Evolutionary conservation across 2,113 vertebrate genomes (phyloP), one percentile per base, ranked within the genome.

Genomic region (Noctilio leporinus): DNA sequence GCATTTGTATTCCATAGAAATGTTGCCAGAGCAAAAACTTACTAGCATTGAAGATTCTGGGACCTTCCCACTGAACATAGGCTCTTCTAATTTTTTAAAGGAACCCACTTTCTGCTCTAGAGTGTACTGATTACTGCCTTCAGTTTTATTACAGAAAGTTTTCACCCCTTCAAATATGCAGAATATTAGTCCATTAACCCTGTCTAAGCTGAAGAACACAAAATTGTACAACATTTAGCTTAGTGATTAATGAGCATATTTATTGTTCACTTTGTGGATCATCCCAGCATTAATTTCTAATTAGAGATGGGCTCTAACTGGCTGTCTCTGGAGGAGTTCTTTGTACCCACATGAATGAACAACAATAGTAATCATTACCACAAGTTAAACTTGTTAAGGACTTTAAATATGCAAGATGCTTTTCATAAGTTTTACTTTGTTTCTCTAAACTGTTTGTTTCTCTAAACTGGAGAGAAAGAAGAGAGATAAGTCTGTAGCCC

Each of bases 401-500:
- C 22, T 67, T 84, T 14, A 84, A 72, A 47, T 47, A 72, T 47
- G n/a, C 22, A 73, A 43, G 40, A 40, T 40, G 22, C 22, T 75
- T 51, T 51, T 65, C 33, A 1, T 20, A 53, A 30, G 45, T 57
- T 47, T 80, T 64, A 24, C 24, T 19, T 81, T n/a, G 35, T 80
- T 93, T 93, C 76, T 92, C 70, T 76, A 65, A 73, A 77, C 86
- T 91, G 22, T 64, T 78, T 67, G 26, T 80, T 93, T 93, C 76
- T 92, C 70, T 76, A 65, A 73, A 77, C 86, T 91, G 22, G 33
- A 69, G 28, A 30, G 4, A 69, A 94, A 64, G 35, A 28, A 82
- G 14, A 0, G 24, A 59, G 12, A 0, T 35, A 67, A 43, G 14
- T 7, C 33, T 38, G 30, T 4, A 5, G 11, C 15, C 65, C 33